These are phyloP conservation scores for Dynastes tityus DNA, from an alignment of 2,888 invertebrate genomes.

Conservation along the genomic window DNA sequence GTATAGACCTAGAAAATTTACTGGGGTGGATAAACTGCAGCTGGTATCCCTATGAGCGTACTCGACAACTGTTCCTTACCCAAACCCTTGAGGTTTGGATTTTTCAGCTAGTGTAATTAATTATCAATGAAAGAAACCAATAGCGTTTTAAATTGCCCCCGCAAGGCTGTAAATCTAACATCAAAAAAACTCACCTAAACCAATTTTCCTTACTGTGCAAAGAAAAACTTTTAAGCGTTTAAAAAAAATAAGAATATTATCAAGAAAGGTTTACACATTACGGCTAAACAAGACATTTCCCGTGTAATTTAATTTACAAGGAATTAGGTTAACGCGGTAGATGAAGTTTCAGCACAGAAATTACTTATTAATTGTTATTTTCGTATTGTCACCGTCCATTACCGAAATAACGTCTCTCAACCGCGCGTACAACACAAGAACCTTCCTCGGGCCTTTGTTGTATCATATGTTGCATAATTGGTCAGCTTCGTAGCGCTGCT, in stretches of 20 bases:
- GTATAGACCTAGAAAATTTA: no score
- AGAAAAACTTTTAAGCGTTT: no score
- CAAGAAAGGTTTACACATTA: neutral
- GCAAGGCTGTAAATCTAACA: no score
- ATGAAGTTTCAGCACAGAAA: neutral
- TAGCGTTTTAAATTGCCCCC: no score
- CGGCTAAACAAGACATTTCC: neutral
- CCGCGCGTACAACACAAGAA: neutral
- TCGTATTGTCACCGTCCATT: constrained; percentile 1
- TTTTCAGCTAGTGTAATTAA: no score
- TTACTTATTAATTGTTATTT: constrained; percentile 13
- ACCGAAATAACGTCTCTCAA: constrained; percentile 4
- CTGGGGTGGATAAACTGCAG: no score
- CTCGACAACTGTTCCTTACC: no score
- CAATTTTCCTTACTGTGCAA: neutral
- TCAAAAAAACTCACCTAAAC: no score
- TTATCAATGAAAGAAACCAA: no score
- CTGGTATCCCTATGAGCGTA: no score
- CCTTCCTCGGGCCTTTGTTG: neutral
- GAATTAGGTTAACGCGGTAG: constrained; percentile 2
- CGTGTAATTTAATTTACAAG: constrained; percentile 1
- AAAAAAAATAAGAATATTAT: neutral
- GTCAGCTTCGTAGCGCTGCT: neutral
- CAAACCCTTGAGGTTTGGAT: no score
- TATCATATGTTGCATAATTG: constrained; percentile 10